Conservation (phyloP, 2,113 vertebrate genomes). For the Prinia subflava region DNA sequence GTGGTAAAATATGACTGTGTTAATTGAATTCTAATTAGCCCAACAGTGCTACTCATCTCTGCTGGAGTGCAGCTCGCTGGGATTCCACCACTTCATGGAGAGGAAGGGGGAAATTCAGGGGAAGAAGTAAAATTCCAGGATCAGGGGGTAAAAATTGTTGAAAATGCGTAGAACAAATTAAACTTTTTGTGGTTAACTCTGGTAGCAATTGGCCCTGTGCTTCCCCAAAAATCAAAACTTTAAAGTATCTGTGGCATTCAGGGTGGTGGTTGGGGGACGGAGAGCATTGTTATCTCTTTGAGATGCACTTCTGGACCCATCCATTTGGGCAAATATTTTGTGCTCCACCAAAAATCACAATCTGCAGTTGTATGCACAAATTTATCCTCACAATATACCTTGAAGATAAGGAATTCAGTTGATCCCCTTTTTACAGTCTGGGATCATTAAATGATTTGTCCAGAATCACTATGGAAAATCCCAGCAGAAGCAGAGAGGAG, state of each 20-base stretch:
- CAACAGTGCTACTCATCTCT: background rate
- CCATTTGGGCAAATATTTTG: background rate
- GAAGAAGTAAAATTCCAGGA: background rate
- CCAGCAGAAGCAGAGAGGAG: background rate
- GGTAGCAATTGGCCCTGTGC: background rate
- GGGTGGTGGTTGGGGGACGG: background rate
- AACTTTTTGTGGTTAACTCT: background rate
- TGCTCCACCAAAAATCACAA: fast-evolving
- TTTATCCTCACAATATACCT: background rate
- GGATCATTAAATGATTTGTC: background rate
- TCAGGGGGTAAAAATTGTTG: fast-evolving
- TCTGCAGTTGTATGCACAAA: background rate
- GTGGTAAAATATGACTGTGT: background rate
- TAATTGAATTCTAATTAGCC: constrained; percentile 16
- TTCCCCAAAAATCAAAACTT: background rate
- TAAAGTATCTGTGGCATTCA: background rate
- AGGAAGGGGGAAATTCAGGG: background rate
- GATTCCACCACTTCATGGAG: background rate
- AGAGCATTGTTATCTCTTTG: background rate
- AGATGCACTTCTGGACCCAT: background rate
- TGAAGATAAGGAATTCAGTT: background rate
- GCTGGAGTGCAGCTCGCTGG: background rate
- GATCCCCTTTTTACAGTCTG: background rate
- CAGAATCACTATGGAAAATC: background rate
- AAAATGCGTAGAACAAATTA: background rate